Evolutionary conservation across 2,797 vertebrate species (phyloP).

Genomic region (Gambelia wislizenii): DNA sequence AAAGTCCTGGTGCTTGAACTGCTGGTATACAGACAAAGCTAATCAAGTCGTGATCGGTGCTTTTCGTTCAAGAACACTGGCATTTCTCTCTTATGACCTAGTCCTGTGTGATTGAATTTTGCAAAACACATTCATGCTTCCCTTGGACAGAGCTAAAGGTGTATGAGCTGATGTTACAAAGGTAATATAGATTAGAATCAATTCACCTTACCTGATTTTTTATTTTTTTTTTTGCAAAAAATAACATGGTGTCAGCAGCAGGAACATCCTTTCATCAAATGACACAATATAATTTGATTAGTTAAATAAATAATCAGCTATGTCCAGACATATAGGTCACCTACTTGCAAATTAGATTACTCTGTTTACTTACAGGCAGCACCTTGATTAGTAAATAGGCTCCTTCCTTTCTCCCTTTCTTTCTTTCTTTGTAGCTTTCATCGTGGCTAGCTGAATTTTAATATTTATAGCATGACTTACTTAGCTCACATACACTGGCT

Average conservation of each 20-base stretch:
- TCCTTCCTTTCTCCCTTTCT: constrained; percentile 9
- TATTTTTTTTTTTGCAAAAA: constrained; percentile 38
- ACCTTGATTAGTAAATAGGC: constrained; percentile 53
- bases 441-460: constrained; percentile 18
- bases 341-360: constrained; percentile 63
- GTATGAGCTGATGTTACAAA: constrained; percentile 63
- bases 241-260: constrained; percentile 58
- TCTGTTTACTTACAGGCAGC: constrained; percentile 51
- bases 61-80: neutral
- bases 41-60: neutral
- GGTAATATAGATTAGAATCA: constrained; percentile 66
- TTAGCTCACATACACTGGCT: neutral
- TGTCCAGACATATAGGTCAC: constrained; percentile 65
- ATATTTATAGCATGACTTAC: neutral
- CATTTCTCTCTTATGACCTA: constrained; percentile 51
- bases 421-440: neutral
- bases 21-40: neutral
- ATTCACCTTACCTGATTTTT: constrained; percentile 63
- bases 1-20: neutral
- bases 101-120: constrained; percentile 38
- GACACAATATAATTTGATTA: constrained; percentile 67
- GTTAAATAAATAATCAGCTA: constrained; percentile 70
- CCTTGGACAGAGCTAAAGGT: constrained; percentile 46
- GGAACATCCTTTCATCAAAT: constrained; percentile 46
- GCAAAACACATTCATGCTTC: constrained; percentile 51